Evolutionary conservation across 2,888 invertebrate species (phyloP).

Genomic region (Eurytoma adleriae): DNA sequence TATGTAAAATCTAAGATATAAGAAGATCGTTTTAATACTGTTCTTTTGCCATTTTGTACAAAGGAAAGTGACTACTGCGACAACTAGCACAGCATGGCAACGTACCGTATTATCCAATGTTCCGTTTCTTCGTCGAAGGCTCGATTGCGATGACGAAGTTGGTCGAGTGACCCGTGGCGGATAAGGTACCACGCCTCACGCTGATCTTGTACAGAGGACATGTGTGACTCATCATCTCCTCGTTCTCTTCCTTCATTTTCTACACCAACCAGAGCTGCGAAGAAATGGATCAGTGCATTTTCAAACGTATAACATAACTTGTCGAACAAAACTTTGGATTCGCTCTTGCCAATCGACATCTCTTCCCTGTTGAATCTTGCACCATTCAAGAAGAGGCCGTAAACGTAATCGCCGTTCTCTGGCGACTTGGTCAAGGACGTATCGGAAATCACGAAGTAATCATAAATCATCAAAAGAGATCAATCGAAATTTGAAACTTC

Average conservation of each 20-base stretch:
- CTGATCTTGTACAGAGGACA: conserved; percentile 89
- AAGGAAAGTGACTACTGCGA: conserved; percentile 28
- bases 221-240: conserved; percentile 79
- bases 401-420: conserved; percentile 85
- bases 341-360: conserved; percentile 85
- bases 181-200: conserved; percentile 84
- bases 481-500: conserved; percentile 94
- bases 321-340: conserved; percentile 90
- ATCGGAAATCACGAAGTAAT: conserved; percentile 82
- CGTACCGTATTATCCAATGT: conserved; percentile 88
- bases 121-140: conserved; percentile 81
- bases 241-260: conserved; percentile 83
- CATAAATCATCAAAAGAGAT: conserved; percentile 86
- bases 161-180: conserved; percentile 90
- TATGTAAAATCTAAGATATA: no score
- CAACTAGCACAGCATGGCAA: conserved; percentile 86
- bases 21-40: neutral
- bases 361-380: conserved; percentile 88
- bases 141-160: conserved; percentile 89
- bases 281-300: neutral
- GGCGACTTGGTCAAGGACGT: conserved; percentile 78
- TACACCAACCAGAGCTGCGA: conserved; percentile 90
- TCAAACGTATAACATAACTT: conserved; percentile 76
- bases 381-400: conserved; percentile 91
- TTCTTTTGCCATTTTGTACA: neutral